Evolutionary conservation across 1,140 invertebrate genomes (phyloP), one percentile per base, ranked within the genome.

Genomic region (Tetragonula clypearis): DNA sequence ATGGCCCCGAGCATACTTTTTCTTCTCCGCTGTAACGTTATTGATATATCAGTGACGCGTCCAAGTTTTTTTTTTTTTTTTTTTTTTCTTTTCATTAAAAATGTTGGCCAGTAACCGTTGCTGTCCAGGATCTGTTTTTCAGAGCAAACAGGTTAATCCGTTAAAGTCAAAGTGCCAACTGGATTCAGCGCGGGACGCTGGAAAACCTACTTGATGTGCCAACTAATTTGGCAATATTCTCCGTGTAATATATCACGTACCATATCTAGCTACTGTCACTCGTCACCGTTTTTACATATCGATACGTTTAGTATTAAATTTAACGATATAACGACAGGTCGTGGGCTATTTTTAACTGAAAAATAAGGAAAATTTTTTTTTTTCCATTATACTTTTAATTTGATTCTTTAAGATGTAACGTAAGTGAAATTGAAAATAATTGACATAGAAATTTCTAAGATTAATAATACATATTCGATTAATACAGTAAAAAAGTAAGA

Each of bases 151-250:
- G 65, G 65, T 79, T 79, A 79, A 79, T 79, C 65, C 65, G 41
- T 69, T 68, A 35, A 76, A 69, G 30, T 69, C 53, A 35, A 79
- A 79, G 53, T 69, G 78, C 49, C 77, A 77, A 62, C 56, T 77
- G 58, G 41, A 53, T 55, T 19, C n/a, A 14, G 15, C 21, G 15
- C n/a, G n/a, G 35, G 15, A 35, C 30, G n/a, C 77, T 56, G 65
- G 65, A 53, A 49, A 68, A 79, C 69, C 62, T 21, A 9, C 19
- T 19, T 35, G 49, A 69, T 15, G 77, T n/a, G 77, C 65, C 77
- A 79, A 69, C 62, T n/a, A 79, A 79, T 79, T 79, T 79, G 77
- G 77, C 77, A 79, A 55, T 68, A 65, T 35, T 6, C 53, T 69
- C 17, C 30, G 17, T 56, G 41, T 65, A 30, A 78, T 65, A 30